Conservation (phyloP, 2,113 vertebrate species). For the Pandion haliaetus region DNA sequence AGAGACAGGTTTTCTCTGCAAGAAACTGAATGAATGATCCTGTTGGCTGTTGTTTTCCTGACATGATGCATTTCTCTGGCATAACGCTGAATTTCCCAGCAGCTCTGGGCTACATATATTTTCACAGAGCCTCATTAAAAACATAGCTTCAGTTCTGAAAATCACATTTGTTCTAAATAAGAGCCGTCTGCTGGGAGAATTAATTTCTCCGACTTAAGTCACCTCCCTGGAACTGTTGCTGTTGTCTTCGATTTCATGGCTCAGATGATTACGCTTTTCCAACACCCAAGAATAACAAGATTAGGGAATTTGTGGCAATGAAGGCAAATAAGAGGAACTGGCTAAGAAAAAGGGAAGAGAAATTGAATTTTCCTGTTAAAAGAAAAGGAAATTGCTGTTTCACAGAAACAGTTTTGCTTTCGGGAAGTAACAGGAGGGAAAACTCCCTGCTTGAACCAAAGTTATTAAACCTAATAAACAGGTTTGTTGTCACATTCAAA, state of each 20-base stretch:
- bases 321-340: neutral
- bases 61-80: neutral
- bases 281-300: slow-evolving; percentile 57
- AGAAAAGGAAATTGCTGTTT: slow-evolving; percentile 12
- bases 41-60: neutral
- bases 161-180: slow-evolving; percentile 46
- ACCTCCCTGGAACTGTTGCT: slow-evolving; percentile 39
- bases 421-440: neutral
- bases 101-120: neutral
- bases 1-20: neutral
- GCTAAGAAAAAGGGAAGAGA: neutral
- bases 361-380: slow-evolving; percentile 6
- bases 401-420: neutral
- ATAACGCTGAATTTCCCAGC: neutral
- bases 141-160: neutral
- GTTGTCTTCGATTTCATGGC: slow-evolving; percentile 65
- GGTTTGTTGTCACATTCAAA: neutral
- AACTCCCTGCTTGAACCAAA: neutral
- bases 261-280: slow-evolving; percentile 26
- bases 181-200: slow-evolving; percentile 40
- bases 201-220: slow-evolving; percentile 43
- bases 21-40: neutral
- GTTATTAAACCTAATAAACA: neutral
- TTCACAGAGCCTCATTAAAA: slow-evolving; percentile 19
- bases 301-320: slow-evolving; percentile 53